A percentile compares a stretch with the other conserved stretches of the same genome.
These are phyloP conservation scores for Todus mexicanus DNA, from an alignment of 2,797 vertebrate genomes.

Conservation along the genomic window DNA sequence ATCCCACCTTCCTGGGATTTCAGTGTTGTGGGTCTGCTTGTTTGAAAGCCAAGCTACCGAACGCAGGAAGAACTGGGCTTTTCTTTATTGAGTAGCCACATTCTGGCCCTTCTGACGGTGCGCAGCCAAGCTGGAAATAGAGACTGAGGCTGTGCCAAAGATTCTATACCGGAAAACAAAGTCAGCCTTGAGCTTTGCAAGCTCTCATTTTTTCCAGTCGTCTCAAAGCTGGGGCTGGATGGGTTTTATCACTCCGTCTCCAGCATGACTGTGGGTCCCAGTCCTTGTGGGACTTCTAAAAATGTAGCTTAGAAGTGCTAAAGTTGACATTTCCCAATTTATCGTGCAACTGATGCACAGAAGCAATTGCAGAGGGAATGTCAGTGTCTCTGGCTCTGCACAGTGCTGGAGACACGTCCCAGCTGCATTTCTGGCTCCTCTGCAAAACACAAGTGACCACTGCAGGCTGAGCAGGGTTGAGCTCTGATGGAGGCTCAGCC, in stretches of 20 bases:
- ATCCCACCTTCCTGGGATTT: background rate
- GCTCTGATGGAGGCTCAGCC: background rate
- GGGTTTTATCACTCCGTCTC: background rate
- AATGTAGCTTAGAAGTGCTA: background rate
- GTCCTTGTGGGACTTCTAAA: background rate
- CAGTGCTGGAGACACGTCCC: background rate
- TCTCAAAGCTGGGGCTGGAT: background rate
- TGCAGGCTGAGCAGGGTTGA: background rate
- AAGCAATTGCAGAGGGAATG: background rate
- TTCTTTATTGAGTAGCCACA: background rate
- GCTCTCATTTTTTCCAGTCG: background rate
- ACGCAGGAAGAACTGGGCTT: background rate
- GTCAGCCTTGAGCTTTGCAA: background rate
- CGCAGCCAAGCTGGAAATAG: background rate
- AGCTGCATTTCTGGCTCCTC: background rate
- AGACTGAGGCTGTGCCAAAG: background rate
- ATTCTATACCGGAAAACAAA: background rate
- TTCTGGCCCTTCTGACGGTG: background rate
- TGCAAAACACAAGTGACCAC: background rate
- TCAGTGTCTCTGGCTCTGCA: background rate
- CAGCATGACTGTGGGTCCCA: background rate
- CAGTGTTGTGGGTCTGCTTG: background rate
- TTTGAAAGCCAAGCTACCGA: background rate
- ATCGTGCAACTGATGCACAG: background rate
- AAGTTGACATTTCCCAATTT: background rate